These are phyloP conservation scores for Apostichopus leukothele DNA, from an alignment of 53 echinoderm and acorn worm genomes.

Conservation along the genomic window DNA sequence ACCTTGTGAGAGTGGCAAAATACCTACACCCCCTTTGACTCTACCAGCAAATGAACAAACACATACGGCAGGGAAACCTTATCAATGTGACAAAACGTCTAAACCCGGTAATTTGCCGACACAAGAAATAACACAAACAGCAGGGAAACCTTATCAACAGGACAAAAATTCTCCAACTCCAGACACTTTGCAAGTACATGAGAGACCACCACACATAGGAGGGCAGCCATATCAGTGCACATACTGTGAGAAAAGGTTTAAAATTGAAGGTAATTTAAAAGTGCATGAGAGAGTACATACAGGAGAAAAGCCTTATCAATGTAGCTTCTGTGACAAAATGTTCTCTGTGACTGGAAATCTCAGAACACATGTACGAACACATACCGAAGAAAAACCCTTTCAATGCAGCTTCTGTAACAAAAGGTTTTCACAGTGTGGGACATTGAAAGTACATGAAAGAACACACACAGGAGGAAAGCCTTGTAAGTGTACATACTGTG, in stretches of 20 bases:
- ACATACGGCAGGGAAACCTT: no score
- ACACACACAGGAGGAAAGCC: slow-evolving; percentile 11
- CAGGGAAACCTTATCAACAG: no score
- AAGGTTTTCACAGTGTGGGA: not conserved
- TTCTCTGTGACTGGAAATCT: not conserved
- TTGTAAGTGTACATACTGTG: not conserved
- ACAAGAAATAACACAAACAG: no score
- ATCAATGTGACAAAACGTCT: no score
- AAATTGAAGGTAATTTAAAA: not conserved
- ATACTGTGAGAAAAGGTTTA: not conserved
- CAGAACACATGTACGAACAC: not conserved
- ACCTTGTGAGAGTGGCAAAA: no score
- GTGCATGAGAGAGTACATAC: not conserved
- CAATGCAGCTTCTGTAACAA: not conserved
- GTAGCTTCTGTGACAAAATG: not conserved
- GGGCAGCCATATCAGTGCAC: not conserved
- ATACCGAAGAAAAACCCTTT: not conserved
- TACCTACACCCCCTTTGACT: no score
- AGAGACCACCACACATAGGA: not conserved
- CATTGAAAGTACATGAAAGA: not conserved
- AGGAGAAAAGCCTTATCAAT: not conserved
- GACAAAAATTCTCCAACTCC: not conserved
- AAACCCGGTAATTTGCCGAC: no score
- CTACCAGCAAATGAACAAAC: no score
- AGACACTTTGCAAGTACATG: not conserved